Evolutionary conservation across 2,113 vertebrate genomes (phyloP).

Genomic region (Pelobates fuscus): DNA sequence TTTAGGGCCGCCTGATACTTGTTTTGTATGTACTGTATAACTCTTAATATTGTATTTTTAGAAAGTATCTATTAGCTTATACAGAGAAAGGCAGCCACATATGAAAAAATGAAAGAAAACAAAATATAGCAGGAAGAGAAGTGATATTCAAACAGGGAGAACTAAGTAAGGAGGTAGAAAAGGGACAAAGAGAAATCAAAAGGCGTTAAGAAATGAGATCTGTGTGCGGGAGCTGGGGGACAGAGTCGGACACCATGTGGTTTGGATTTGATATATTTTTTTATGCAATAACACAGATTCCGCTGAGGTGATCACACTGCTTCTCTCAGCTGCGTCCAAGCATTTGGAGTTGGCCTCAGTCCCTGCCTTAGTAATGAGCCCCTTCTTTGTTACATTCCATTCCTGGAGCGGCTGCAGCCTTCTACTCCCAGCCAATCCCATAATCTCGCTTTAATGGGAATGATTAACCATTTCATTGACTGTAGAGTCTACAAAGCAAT

Average conservation of each 20-base stretch:
- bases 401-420: slow-evolving; percentile 23
- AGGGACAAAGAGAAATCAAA: neutral
- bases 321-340: slow-evolving; percentile 42
- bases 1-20: too few species aligned
- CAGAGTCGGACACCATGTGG: slow-evolving; percentile 36
- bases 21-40: too few species aligned
- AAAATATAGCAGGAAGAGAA: too few species aligned
- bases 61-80: too few species aligned
- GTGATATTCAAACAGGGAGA: neutral
- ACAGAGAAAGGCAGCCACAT: too few species aligned
- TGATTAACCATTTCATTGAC: slow-evolving; percentile 20
- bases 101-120: too few species aligned
- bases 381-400: slow-evolving; percentile 47
- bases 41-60: too few species aligned
- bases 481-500: neutral
- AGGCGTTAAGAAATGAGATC: slow-evolving; percentile 13
- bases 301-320: slow-evolving; percentile 39
- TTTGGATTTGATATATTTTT: slow-evolving; percentile 40
- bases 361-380: slow-evolving; percentile 44
- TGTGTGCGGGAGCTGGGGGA: slow-evolving; percentile 2
- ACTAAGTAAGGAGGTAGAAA: neutral
- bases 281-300: slow-evolving; percentile 37
- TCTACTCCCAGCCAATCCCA: slow-evolving; percentile 34
- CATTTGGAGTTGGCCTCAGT: slow-evolving; percentile 40
- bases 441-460: slow-evolving; percentile 44